These are phyloP conservation scores for Drosophila recens DNA, from an alignment of 2,888 invertebrate species.

Conservation along the genomic window DNA sequence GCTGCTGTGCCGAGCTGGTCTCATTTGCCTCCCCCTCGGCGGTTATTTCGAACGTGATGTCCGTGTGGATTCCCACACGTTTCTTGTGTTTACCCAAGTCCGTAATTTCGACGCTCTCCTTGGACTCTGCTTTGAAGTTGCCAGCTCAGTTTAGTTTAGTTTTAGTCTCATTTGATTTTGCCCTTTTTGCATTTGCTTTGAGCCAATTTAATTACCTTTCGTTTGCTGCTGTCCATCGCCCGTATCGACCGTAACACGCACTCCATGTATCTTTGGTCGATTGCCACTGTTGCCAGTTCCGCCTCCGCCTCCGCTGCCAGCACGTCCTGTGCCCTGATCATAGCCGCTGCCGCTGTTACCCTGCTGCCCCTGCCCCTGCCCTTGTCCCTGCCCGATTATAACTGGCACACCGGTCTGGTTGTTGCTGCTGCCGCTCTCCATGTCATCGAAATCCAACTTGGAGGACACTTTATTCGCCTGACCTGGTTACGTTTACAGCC, in stretches of 20 bases:
- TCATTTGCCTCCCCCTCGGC: slow-evolving; percentile 82
- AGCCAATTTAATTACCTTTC: slow-evolving; percentile 80
- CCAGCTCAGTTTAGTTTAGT: slow-evolving; percentile 5
- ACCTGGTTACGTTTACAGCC: slow-evolving; percentile 61
- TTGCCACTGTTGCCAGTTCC: slow-evolving; percentile 53
- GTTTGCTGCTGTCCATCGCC: slow-evolving; percentile 83
- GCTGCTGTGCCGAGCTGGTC: slow-evolving; percentile 82
- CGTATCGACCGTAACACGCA: slow-evolving; percentile 85
- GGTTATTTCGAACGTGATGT: slow-evolving; percentile 85
- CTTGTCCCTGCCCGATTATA: slow-evolving; percentile 49
- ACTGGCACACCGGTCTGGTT: slow-evolving; percentile 75
- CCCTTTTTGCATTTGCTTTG: slow-evolving; percentile 17
- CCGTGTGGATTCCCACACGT: slow-evolving; percentile 85
- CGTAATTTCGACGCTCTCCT: slow-evolving; percentile 85
- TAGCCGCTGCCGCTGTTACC: slow-evolving; percentile 36
- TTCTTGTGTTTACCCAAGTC: slow-evolving; percentile 84
- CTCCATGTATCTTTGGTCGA: slow-evolving; percentile 85
- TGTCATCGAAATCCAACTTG: slow-evolving; percentile 84
- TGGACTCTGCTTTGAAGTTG: slow-evolving; percentile 76
- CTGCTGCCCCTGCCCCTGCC: slow-evolving; percentile 48
- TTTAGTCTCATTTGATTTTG: slow-evolving; percentile 25
- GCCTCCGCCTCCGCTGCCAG: slow-evolving; percentile 16
- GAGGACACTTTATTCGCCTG: slow-evolving; percentile 83
- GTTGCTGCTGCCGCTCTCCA: slow-evolving; percentile 62
- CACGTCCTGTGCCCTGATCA: slow-evolving; percentile 59